A percentile compares a stretch with the other conserved stretches of the same genome.
phyloP scores from a whole-genome alignment of 92 coral and sea anemone species.

The Epizoanthus scotinus region DNA sequence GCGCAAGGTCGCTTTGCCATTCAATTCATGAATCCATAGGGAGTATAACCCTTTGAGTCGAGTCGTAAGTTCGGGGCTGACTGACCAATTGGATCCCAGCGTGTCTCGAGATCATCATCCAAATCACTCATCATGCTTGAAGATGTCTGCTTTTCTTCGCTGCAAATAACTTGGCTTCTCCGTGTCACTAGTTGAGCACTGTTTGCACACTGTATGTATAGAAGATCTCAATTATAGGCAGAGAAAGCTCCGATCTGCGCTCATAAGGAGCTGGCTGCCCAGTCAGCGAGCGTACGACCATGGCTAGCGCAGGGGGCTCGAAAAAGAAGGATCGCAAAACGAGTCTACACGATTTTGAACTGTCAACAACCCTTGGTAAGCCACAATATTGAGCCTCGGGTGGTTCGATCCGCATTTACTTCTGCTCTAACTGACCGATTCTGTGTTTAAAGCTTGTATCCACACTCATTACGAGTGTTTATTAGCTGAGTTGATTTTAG shows the following conservation, averaged over 20 bases:
- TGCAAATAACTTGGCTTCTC: slow-evolving; percentile 31
- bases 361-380: slow-evolving; percentile 94
- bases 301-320: slow-evolving; percentile 70
- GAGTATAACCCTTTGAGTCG: slow-evolving; percentile 7
- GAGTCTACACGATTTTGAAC: slow-evolving; percentile 82
- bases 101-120: slow-evolving; percentile 12
- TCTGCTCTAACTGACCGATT: not conserved
- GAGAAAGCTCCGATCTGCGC: slow-evolving; percentile 30
- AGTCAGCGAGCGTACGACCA: slow-evolving; percentile 33
- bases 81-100: slow-evolving; percentile 40
- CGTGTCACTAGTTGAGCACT: slow-evolving; percentile 15
- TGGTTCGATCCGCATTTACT: slow-evolving; percentile 10
- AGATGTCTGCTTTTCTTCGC: slow-evolving; percentile 54
- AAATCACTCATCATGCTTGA: slow-evolving; percentile 45
- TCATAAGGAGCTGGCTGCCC: slow-evolving; percentile 19
- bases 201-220: slow-evolving; percentile 6
- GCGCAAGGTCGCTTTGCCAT: slow-evolving; percentile 15
- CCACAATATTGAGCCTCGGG: not conserved
- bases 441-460: slow-evolving; percentile 38
- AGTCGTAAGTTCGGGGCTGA: slow-evolving; percentile 26
- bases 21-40: slow-evolving; percentile 17
- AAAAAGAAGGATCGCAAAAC: slow-evolving; percentile 83
- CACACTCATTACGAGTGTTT: slow-evolving; percentile 25
- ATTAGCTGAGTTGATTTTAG: slow-evolving; percentile 32
- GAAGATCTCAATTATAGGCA: slow-evolving; percentile 16